phyloP scores from a whole-genome alignment of 2,797 vertebrate genomes.

The Lithobates sylvaticus region DNA sequence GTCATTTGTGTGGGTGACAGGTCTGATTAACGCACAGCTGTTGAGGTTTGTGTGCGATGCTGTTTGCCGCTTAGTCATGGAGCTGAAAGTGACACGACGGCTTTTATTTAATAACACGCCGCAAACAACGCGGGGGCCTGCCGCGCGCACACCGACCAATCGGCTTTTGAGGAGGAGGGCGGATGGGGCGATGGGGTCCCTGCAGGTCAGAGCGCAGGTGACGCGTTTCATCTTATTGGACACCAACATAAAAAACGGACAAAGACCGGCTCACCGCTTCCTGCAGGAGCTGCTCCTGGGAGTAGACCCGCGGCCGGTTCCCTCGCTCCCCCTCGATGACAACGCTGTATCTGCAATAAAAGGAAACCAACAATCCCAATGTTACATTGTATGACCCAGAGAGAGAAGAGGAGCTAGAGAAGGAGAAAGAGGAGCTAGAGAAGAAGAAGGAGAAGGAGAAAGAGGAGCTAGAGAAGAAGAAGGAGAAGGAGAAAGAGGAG shows the following conservation, averaged over 20 bases:
- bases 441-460: no score
- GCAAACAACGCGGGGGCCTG: background rate
- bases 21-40: constrained; percentile 46
- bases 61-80: background rate
- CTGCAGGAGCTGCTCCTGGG: constrained; percentile 92
- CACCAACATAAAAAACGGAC: no score
- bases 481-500: no score
- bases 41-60: background rate
- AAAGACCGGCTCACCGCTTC: constrained; percentile 85
- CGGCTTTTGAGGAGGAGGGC: background rate
- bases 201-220: no score
- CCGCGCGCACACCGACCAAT: background rate
- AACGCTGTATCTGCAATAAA: constrained; percentile 85
- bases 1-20: constrained; percentile 7
- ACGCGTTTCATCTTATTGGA: no score
- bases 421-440: no score
- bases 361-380: background rate
- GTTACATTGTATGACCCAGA: no score
- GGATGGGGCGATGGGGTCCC: no score
- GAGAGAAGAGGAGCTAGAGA: no score
- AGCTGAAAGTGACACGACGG: background rate
- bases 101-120: constrained; percentile 2
- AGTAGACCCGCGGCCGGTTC: constrained; percentile 92
- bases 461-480: no score
- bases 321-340: constrained; percentile 92